Evolutionary conservation across 1,140 invertebrate genomes (phyloP), one percentile per base, ranked within the genome.

Genomic region (Trichonephila clavipes): DNA sequence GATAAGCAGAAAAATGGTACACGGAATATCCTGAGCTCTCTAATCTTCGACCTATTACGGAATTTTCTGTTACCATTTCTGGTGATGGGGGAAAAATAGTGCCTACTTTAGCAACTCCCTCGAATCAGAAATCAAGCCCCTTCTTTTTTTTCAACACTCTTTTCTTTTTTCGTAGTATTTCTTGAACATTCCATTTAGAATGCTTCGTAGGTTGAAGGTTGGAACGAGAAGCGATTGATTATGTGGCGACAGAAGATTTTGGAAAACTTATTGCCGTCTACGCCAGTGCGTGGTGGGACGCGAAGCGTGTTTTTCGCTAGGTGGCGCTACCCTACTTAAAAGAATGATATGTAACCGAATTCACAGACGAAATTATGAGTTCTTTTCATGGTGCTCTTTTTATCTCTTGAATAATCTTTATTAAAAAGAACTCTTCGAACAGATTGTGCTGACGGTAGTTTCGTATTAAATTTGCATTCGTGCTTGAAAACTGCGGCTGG

Each of bases 301-400:
- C 24, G 66, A 69, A 69, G 66, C 66, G n/a, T 69, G n/a, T 14
- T 24, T 69, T 14, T 69, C 66, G 12, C 66, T 28, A 69, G 66
- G 24, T 69, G 66, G 66, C 66, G 66, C 66, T 69, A 69, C 10
- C 7, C n/a, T 69, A 69, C 66, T 69, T 69, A 69, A 28, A 12
- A 69, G 66, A 69, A 69, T 69, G 24, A 69, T 69, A 28, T 69
- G 66, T 69, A 69, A 69, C 66, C n/a, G 66, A 69, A 69, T 69
- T 69, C 24, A 28, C n/a, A 69, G 66, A 69, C 24, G 66, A 28
- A 69, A 69, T 69, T 69, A 69, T 69, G 66, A 69, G 66, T 69
- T 28, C 66, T 28, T 24, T 69, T 69, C 24, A 14, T n/a, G 66
- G 7, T 14, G 8, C 66, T 69, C 24, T 69, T 24, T 66, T 69